Percentiles rank a stretch among this genome's conserved stretches.
phyloP scores from a whole-genome alignment of 2,888 invertebrate species.

The Caenorhabditis angaria region DNA sequence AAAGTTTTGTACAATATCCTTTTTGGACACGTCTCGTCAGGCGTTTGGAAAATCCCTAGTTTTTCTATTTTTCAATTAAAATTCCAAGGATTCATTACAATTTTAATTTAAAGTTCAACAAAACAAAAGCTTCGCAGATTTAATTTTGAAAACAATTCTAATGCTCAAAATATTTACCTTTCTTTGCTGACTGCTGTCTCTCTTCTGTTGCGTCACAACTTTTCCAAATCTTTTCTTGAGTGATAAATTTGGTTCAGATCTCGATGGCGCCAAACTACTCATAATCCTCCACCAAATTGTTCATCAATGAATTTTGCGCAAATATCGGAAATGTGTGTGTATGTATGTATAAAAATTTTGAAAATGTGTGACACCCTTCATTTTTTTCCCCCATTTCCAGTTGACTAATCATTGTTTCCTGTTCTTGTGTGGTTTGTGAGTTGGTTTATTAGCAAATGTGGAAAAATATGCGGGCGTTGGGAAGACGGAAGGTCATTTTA shows the following conservation, averaged over 20 bases:
- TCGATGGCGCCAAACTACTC: constrained; percentile 9
- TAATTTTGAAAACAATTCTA: too few relatives aligned
- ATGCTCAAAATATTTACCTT: background rate
- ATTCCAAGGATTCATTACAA: too few relatives aligned
- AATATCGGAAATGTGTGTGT: background rate
- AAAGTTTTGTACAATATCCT: too few relatives aligned
- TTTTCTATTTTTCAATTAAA: too few relatives aligned
- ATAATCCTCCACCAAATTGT: background rate
- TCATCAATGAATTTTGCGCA: background rate
- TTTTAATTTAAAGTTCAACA: too few relatives aligned
- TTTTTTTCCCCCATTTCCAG: constrained; percentile 1
- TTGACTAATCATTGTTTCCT: constrained; percentile 1
- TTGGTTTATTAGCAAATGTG: background rate
- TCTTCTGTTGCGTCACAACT: background rate
- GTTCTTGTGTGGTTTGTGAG: constrained; percentile 1
- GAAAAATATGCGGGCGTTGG: background rate
- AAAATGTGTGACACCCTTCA: background rate
- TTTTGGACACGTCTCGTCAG: too few relatives aligned
- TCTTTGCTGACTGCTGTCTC: constrained; percentile 6
- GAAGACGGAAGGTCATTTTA: background rate
- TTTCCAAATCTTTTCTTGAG: background rate
- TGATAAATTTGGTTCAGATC: constrained; percentile 10
- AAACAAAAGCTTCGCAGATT: too few relatives aligned
- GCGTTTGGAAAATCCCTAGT: too few relatives aligned
- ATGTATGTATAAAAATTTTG: too few relatives aligned